Evolutionary conservation across 1,140 invertebrate genomes (phyloP).

Genomic region (Pseudomyrmex flavicornis): DNA sequence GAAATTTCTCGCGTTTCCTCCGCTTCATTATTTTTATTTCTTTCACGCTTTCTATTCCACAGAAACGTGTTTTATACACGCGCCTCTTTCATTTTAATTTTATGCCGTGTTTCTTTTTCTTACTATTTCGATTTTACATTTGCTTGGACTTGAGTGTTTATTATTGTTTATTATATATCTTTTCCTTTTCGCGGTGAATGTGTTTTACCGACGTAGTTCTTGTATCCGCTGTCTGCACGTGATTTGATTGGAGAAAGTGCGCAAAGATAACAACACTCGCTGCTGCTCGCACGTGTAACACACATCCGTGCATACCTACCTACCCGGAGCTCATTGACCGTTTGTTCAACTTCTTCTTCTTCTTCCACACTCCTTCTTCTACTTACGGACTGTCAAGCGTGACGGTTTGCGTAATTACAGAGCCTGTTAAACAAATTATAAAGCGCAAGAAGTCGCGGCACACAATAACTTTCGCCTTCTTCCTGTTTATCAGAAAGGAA

Average conservation of each 20-base stretch:
- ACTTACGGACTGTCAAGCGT: conserved; percentile 26
- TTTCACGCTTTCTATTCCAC: neutral
- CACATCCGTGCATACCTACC: conserved; percentile 6
- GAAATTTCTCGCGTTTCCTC: neutral
- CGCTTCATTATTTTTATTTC: neutral
- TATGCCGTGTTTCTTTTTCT: neutral
- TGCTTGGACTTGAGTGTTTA: neutral
- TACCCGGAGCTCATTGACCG: conserved; percentile 23
- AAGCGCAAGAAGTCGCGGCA: conserved; percentile 24
- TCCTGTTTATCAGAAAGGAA: neutral
- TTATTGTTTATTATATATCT: neutral
- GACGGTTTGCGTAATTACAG: conserved; percentile 35
- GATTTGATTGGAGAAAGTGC: conserved; percentile 65
- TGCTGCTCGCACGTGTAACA: conserved; percentile 28
- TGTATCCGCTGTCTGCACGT: conserved; percentile 44
- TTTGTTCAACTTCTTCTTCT: conserved; percentile 33
- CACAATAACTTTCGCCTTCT: neutral
- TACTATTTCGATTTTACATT: neutral
- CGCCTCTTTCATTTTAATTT: neutral
- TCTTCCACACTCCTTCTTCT: neutral
- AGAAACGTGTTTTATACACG: neutral
- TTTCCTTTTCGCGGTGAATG: neutral
- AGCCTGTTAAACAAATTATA: conserved; percentile 39
- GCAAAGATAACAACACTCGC: conserved; percentile 42
- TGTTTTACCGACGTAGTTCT: conserved; percentile 27